These are phyloP conservation scores for Salpingus planirostris DNA, from an alignment of 2,888 invertebrate genomes.

Conservation along the genomic window DNA sequence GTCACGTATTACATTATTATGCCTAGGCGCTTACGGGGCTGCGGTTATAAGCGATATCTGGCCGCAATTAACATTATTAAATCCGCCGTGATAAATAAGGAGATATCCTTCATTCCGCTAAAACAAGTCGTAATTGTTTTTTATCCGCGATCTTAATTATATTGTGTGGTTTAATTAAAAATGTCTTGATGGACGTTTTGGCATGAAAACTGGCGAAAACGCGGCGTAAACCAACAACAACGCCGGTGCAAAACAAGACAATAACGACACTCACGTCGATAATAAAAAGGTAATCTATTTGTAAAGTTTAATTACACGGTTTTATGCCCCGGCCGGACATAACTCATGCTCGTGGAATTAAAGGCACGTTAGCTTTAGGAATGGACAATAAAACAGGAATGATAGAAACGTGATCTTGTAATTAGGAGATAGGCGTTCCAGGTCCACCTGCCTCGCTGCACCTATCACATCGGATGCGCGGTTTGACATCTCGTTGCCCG, in stretches of 20 bases:
- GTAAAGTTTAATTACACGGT: constrained; percentile 29
- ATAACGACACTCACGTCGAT: too few species aligned
- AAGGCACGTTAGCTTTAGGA: constrained; percentile 12
- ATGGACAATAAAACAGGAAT: constrained; percentile 36
- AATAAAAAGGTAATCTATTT: constrained; percentile 29
- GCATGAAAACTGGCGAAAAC: too few species aligned
- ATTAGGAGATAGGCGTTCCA: constrained; percentile 33
- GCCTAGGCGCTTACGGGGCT: constrained; percentile 1
- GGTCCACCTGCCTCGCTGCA: constrained; percentile 28
- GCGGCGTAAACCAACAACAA: too few species aligned
- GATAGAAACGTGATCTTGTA: constrained; percentile 38
- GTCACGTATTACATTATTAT: constrained; percentile 1
- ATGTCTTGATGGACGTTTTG: too few species aligned
- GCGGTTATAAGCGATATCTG: constrained; percentile 13
- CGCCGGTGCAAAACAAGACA: too few species aligned
- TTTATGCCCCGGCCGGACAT: constrained; percentile 21
- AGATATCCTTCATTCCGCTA: constrained; percentile 10
- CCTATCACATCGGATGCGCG: constrained; percentile 18
- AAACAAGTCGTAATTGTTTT: too few species aligned
- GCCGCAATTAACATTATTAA: constrained; percentile 20
- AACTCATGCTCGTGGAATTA: constrained; percentile 17
- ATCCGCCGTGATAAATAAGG: constrained; percentile 13
- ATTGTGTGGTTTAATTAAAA: too few species aligned
- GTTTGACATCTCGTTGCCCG: constrained; percentile 12
- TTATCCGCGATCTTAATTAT: too few species aligned